Evolutionary conservation across 1,140 invertebrate genomes (phyloP).

Genomic region (Cherax destructor): DNA sequence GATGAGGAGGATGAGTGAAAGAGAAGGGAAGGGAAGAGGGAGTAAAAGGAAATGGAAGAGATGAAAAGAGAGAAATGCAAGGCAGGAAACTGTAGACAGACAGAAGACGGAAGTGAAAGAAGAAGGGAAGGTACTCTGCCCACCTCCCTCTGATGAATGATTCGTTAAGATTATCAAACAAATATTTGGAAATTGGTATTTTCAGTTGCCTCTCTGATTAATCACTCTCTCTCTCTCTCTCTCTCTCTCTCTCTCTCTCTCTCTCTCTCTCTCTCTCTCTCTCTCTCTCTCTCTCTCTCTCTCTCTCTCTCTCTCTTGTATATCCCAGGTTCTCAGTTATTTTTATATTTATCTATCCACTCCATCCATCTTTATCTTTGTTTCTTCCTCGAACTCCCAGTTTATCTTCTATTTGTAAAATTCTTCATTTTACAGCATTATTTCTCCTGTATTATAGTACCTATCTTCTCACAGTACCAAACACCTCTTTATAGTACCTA

Average conservation of each 20-base stretch:
- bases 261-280: background rate
- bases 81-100: background rate
- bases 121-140: background rate
- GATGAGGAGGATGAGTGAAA: no score
- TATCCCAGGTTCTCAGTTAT: background rate
- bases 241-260: background rate
- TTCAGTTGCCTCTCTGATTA: constrained; percentile 43
- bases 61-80: background rate
- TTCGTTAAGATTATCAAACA: constrained; percentile 41
- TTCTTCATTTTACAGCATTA: no score
- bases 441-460: no score
- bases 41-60: background rate
- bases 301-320: constrained; percentile 12
- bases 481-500: no score
- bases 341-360: background rate
- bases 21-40: background rate
- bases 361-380: background rate
- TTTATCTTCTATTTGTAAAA: background rate
- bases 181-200: constrained; percentile 51
- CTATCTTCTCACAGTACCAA: no score
- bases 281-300: constrained; percentile 21
- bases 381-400: background rate
- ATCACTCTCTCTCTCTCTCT: constrained; percentile 15
- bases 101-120: no score
- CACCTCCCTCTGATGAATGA: constrained; percentile 32